Percentiles rank a stretch among this genome's conserved stretches.
Evolutionary conservation across 2,113 vertebrate species (phyloP).

Genomic region (Entomyzon cyanotis): DNA sequence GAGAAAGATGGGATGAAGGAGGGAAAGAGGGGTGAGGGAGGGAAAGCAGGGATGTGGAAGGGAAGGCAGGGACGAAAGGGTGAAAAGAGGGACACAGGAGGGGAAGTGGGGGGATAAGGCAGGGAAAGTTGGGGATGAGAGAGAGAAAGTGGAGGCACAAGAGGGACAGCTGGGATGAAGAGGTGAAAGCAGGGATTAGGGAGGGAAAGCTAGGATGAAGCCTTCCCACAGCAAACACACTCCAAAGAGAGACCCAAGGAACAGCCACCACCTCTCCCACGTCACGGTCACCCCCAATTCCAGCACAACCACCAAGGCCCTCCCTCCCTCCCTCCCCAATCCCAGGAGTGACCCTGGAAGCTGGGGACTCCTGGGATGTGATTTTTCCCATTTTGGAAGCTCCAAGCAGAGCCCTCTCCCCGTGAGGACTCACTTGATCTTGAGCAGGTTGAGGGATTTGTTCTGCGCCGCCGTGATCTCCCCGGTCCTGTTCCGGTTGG

Average conservation of each 20-base stretch:
- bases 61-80: neutral
- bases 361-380: neutral
- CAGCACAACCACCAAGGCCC: neutral
- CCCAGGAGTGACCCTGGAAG: neutral
- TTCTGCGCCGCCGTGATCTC: slow-evolving; percentile 89
- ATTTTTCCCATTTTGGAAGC: neutral
- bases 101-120: neutral
- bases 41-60: neutral
- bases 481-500: slow-evolving; percentile 93
- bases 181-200: neutral
- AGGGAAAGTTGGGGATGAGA: neutral
- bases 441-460: slow-evolving; percentile 90
- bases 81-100: neutral
- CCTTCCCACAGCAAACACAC: neutral
- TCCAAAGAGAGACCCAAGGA: neutral
- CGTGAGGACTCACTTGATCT: slow-evolving; percentile 89
- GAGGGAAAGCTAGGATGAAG: neutral
- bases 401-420: neutral
- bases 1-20: neutral
- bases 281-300: too few species aligned
- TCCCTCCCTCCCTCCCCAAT: too few species aligned
- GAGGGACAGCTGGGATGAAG: neutral
- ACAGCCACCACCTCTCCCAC: accelerated
- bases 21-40: neutral
- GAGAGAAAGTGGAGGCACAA: neutral